These are phyloP conservation scores for Chelmon rostratus DNA, from an alignment of 2,797 vertebrate genomes.

Conservation along the genomic window DNA sequence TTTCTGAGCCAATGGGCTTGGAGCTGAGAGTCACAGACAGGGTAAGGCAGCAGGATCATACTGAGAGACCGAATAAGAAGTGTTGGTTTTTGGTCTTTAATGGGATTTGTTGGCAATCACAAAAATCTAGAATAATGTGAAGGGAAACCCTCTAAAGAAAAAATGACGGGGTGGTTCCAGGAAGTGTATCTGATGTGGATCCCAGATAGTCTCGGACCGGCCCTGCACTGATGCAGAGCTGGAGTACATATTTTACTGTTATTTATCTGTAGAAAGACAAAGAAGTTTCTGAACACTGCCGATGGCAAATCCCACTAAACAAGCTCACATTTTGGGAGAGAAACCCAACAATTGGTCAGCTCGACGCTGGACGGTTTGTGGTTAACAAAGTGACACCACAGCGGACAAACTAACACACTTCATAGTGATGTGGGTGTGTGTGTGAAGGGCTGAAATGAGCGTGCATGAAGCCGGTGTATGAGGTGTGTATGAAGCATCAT, in stretches of 20 bases:
- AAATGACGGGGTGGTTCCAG: too few species aligned
- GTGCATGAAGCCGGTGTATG: background rate
- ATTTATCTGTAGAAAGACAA: background rate
- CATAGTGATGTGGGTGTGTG: conserved; percentile 1
- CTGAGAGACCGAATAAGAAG: too few species aligned
- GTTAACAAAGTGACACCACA: background rate
- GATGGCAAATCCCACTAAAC: background rate
- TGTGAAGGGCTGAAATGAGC: background rate
- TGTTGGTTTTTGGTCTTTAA: too few species aligned
- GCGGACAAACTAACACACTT: background rate
- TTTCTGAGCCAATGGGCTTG: background rate
- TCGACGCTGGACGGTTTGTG: background rate
- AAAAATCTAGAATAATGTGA: too few species aligned
- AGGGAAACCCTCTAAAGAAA: background rate
- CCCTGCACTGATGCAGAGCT: conserved; percentile 6
- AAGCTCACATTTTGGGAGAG: background rate
- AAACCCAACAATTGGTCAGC: background rate
- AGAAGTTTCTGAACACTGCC: background rate
- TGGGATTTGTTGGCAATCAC: too few species aligned
- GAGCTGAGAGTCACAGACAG: background rate
- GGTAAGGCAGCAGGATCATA: too few species aligned
- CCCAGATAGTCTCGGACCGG: background rate
- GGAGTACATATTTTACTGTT: background rate
- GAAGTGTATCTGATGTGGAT: background rate
- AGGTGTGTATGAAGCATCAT: conserved; percentile 29